Evolutionary conservation across 64 coral and sea anemone species (phyloP).

Genomic region (Dendronephthya gigantea): DNA sequence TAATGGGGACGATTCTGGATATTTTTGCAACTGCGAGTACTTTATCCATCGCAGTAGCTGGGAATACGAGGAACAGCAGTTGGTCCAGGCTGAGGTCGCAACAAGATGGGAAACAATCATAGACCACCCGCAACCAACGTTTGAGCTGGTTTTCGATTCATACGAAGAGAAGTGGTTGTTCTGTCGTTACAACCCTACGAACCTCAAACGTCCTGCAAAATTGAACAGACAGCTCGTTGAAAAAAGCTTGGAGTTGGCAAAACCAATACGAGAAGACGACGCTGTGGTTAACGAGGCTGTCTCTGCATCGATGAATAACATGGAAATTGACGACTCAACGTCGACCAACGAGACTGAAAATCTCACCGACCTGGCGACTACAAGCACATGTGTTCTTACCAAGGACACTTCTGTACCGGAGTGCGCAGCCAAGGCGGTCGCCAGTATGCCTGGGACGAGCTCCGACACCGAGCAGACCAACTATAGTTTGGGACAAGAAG

Average conservation of each 20-base stretch:
- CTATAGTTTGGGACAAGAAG: constrained; percentile 29
- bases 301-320: not conserved
- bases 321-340: no score
- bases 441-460: constrained; percentile 1
- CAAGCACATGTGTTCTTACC: not conserved
- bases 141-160: constrained; percentile 22
- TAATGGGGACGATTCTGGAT: constrained; percentile 35
- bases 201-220: not conserved
- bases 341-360: not conserved
- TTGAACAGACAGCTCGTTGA: not conserved
- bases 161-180: constrained; percentile 43
- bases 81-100: constrained; percentile 66
- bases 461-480: not conserved
- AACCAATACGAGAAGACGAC: not conserved
- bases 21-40: constrained; percentile 69
- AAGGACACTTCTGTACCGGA: not conserved
- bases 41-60: constrained; percentile 78
- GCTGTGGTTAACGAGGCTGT: not conserved
- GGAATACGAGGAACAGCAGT: constrained; percentile 88
- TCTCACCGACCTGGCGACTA: not conserved
- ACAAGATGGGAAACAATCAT: constrained; percentile 49
- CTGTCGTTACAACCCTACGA: not conserved
- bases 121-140: constrained; percentile 25
- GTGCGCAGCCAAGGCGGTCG: not conserved
- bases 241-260: not conserved